Evolutionary conservation across 2,113 vertebrate genomes (phyloP), one percentile per base, ranked within the genome.

Genomic region (Rhinoderma darwinii): DNA sequence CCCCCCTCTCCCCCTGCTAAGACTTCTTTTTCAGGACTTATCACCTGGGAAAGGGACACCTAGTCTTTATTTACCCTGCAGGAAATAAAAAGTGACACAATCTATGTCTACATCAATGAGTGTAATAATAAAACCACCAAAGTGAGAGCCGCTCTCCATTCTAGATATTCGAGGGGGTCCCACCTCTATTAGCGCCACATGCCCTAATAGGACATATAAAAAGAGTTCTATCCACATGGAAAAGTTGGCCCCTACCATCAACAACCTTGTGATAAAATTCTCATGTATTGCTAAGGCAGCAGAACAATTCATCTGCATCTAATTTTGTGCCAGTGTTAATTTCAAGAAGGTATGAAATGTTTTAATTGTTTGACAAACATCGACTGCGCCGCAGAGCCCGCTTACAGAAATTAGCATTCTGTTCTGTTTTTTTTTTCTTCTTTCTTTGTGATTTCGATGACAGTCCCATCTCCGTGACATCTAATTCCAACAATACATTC

Each of bases 401-500:
- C 50, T 41, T 75, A 63, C 27, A 39, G 30, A 63, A 7, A 72
- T 68, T 54, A 63, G n/a, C 74, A 41, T 88, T 70, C 18, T 25
- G 86, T 59, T 83, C 15, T 30, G 15, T 74, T 35, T 73, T 84
- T 75, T 74, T 59, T 76, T n/a, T 4, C 7, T 32, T 37, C 35
- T 32, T 41, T 76, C 8, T 32, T 61, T 85, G 32, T 32, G 39
- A 74, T 9, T 30, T 63, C 61, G 41, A n/a, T 10, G 74, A 1
- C 9, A 4, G 74, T 72, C 3, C 4, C 0, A 2, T 32, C 2
- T 83, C 81, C 88, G 84, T 75, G 89, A 59, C 82, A 17, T 68
- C 61, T 47, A 25, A 12, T 85, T 51, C 56, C 39, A 35, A 61
- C 35, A 76, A 68, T 39, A 83, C 89, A 5, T 84, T 66, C 86